Percentiles rank a stretch among this genome's conserved stretches.
Evolutionary conservation across 2,888 invertebrate species (phyloP).

Genomic region (Frankliniella intonsa): DNA sequence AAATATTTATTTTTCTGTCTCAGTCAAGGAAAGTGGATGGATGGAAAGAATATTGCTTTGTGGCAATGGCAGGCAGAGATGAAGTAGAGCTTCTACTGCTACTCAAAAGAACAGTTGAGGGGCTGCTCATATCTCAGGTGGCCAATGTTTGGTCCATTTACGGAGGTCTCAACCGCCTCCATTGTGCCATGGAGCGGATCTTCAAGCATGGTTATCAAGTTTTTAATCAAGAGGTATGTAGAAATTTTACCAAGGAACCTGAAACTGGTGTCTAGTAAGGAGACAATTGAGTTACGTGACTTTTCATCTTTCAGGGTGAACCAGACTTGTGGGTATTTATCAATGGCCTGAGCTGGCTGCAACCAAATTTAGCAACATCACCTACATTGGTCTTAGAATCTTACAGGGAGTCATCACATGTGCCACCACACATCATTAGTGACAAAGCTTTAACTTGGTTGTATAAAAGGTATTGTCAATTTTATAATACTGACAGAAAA

Average conservation of each 20-base stretch:
- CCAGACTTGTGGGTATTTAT: constrained; percentile 55
- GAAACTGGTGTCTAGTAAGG: too few relatives aligned
- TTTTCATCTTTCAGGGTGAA: constrained; percentile 47
- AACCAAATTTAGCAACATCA: constrained; percentile 52
- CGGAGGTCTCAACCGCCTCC: constrained; percentile 55
- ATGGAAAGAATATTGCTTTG: background rate
- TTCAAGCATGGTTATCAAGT: constrained; percentile 55
- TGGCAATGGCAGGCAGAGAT: constrained; percentile 20
- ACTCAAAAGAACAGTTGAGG: constrained; percentile 55
- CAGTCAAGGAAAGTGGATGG: background rate
- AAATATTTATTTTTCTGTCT: constrained; percentile 9
- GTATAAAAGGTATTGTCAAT: constrained; percentile 45
- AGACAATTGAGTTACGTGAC: too few relatives aligned
- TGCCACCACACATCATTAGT: constrained; percentile 49
- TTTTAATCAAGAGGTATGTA: constrained; percentile 46
- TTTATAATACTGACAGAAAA: constrained; percentile 6
- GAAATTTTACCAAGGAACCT: background rate
- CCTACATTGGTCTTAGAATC: constrained; percentile 48
- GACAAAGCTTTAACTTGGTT: constrained; percentile 55
- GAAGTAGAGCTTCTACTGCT: constrained; percentile 48
- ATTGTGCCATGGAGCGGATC: constrained; percentile 53
- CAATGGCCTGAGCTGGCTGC: constrained; percentile 57
- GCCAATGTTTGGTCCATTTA: constrained; percentile 59
- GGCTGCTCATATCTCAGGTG: constrained; percentile 52
- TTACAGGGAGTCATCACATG: constrained; percentile 44